Evolutionary conservation across 2,797 vertebrate genomes (phyloP).

Genomic region (Botia almorhae): DNA sequence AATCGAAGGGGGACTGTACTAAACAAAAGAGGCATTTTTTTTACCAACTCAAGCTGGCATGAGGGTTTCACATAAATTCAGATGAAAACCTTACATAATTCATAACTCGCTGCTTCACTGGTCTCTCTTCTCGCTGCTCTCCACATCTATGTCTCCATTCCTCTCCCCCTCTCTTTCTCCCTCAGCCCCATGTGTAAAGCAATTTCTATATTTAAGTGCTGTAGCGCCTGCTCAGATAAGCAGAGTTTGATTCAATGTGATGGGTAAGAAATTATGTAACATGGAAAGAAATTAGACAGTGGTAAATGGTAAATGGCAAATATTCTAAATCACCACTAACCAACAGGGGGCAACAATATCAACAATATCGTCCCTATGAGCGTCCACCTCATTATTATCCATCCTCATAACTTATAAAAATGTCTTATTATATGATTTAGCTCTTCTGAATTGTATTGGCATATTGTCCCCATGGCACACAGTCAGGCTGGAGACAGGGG

Average conservation of each 20-base stretch:
- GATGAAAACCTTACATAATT: slow-evolving; percentile 60
- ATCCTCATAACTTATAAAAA: slow-evolving; percentile 5
- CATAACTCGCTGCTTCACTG: slow-evolving; percentile 36
- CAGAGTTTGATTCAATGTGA: slow-evolving; percentile 79
- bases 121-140: slow-evolving; percentile 7
- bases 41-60: slow-evolving; percentile 10
- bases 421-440: slow-evolving; percentile 13
- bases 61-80: slow-evolving; percentile 47
- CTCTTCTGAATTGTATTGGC: slow-evolving; percentile 6
- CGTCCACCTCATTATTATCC: neutral
- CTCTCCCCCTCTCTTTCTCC: slow-evolving; percentile 4
- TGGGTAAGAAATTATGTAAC: slow-evolving; percentile 79
- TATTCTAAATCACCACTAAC: neutral
- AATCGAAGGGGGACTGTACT: neutral
- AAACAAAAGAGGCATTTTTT: slow-evolving; percentile 18
- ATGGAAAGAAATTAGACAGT: slow-evolving; percentile 62
- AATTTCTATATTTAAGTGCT: slow-evolving; percentile 68
- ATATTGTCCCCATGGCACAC: slow-evolving; percentile 15
- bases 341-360: slow-evolving; percentile 49
- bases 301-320: neutral
- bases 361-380: slow-evolving; percentile 9
- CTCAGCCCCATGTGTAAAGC: slow-evolving; percentile 53
- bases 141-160: slow-evolving; percentile 8
- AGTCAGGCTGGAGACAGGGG: neutral
- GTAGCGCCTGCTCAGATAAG: slow-evolving; percentile 64